Base-by-base conservation (phyloP, 37 sponge, comb jelly and placozoan genomes). In the Beroe ovata region DNA sequence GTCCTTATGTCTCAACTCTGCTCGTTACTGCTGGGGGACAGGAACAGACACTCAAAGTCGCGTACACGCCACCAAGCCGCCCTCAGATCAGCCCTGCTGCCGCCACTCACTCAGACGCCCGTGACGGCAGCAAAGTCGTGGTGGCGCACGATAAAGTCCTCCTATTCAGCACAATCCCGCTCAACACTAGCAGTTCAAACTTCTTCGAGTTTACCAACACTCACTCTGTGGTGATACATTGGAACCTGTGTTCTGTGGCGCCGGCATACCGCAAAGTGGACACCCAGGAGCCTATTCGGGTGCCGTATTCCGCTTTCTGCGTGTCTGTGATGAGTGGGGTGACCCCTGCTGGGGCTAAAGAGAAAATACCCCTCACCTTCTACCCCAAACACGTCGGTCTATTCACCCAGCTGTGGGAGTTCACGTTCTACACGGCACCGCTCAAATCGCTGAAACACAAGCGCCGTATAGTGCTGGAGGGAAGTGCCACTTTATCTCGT, bases 191-290 rank as follows among this genome's bases (percentile, higher is more conserved):
- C 22, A 32, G 28, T 35, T 77, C 84, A 3, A 35, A 30, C 54
- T 42, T 77, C 28, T 77, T 77, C 4, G 84, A 77, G 84, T 77
- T 77, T 77, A 39, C 41, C 84, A 77, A 77, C 47, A 40, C 84
- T 20, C 54, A 39, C 22, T 36, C 54, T 14, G 84, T 32, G 4
- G 54, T 77, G 14, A 1, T 77, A n/a, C 84, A 42, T 4, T 77
- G 84, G 84, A 23, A 36, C 21, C 54, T 77, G 47, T 39, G 22
- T 11, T 77, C 84, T n/a, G 22, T 77, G 6, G 84, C 84, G 21
- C 47, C 84, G 26, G 54, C 84, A 0, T 77, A 77, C 84, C 42
- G 84, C 54, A 77, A 77, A 54, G 54, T 42, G 28, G 84, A 77
- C 4, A 26, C 26, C n/a, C 21, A 19, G 54, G 84, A 39, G 23